A percentile compares a stretch with the other conserved stretches of the same genome.
Conservation (phyloP, 2,888 invertebrate genomes). For the Cylindroiulus punctatus region DNA sequence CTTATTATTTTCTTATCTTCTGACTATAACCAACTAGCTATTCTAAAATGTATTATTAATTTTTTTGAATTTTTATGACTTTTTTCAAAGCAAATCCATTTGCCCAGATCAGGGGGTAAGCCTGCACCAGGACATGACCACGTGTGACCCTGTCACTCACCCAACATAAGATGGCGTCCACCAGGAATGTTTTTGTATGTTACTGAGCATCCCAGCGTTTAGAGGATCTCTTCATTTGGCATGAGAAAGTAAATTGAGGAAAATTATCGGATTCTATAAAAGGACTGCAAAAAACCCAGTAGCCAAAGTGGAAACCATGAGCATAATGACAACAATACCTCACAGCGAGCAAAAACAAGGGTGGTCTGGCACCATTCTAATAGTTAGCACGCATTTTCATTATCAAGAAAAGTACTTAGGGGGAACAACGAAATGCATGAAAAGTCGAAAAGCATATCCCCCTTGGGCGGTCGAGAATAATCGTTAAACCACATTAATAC, state of each 20-base stretch:
- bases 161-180: slow-evolving; percentile 17
- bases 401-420: slow-evolving; percentile 20
- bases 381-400: slow-evolving; percentile 45
- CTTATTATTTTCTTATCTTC: too few species aligned
- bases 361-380: slow-evolving; percentile 32
- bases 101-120: too few species aligned
- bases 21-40: too few species aligned
- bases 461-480: not conserved
- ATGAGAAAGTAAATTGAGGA: not conserved
- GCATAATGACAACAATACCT: not conserved
- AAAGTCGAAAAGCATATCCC: slow-evolving; percentile 3
- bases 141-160: not conserved
- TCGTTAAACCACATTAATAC: slow-evolving; percentile 45
- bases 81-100: too few species aligned
- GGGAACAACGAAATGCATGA: slow-evolving; percentile 4
- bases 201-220: not conserved
- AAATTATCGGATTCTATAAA: not conserved
- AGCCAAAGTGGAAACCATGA: slow-evolving; percentile 27
- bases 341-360: slow-evolving; percentile 30
- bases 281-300: not conserved
- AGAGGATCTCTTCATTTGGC: not conserved
- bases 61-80: too few species aligned
- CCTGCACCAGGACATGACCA: too few species aligned
- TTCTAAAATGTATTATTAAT: too few species aligned
- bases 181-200: not conserved